Conservation (phyloP, 2,888 invertebrate species). For the Machimus rusticus region DNA sequence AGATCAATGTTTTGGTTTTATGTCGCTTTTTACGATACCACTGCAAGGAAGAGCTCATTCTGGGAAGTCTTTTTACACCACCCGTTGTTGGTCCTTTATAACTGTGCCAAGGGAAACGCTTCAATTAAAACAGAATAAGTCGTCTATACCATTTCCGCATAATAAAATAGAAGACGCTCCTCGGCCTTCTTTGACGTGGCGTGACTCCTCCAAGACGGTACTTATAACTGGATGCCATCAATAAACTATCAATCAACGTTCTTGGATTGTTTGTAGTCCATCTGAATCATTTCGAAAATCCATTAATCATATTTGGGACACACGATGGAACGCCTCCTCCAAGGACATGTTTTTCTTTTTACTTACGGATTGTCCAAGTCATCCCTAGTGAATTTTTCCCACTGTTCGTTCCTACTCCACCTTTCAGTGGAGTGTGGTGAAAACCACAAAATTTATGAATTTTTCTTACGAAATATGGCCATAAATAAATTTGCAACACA, state of each 20-base stretch:
- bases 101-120: background rate
- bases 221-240: background rate
- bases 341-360: background rate
- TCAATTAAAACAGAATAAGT: background rate
- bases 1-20: background rate
- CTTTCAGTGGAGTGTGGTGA: background rate
- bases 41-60: background rate
- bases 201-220: background rate
- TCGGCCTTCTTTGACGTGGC: background rate
- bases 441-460: background rate
- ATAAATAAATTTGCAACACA: background rate
- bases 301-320: conserved; percentile 17
- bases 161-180: background rate
- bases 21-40: background rate
- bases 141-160: background rate
- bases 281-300: background rate
- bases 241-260: conserved; percentile 16
- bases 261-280: background rate
- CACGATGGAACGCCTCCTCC: background rate
- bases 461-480: background rate
- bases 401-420: background rate
- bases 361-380: background rate
- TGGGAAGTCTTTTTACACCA: background rate
- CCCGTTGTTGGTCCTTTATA: background rate
- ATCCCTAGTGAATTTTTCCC: background rate